Evolutionary conservation across 2,888 invertebrate genomes (phyloP).

Genomic region (Pheosia gnoma): DNA sequence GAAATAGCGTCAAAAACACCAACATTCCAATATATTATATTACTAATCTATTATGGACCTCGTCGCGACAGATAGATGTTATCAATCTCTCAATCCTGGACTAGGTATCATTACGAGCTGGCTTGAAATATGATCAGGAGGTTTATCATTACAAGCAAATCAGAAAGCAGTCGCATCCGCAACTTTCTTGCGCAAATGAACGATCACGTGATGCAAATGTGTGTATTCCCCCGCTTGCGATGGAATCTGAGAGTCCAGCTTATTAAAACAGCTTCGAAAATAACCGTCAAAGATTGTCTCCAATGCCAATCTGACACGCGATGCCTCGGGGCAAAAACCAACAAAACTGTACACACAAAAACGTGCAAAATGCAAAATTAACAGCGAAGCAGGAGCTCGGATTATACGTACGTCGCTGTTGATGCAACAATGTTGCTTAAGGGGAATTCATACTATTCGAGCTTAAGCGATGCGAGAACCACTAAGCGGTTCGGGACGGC

Average conservation of each 20-base stretch:
- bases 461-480: background rate
- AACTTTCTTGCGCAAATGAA: background rate
- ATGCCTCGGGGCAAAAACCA: slow-evolving; percentile 13
- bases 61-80: background rate
- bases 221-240: background rate
- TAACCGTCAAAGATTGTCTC: slow-evolving; percentile 6
- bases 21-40: too few species aligned
- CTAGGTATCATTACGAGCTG: background rate
- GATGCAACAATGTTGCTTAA: slow-evolving; percentile 6
- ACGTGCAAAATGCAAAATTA: slow-evolving; percentile 28
- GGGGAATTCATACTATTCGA: background rate
- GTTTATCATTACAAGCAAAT: slow-evolving; percentile 1
- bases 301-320: slow-evolving; percentile 31
- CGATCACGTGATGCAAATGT: background rate
- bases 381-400: slow-evolving; percentile 16
- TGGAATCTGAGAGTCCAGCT: background rate
- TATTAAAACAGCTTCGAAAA: background rate
- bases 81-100: background rate
- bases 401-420: slow-evolving; percentile 16
- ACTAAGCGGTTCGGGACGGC: background rate
- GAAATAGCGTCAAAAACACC: background rate
- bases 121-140: background rate
- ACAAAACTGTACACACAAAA: slow-evolving; percentile 19
- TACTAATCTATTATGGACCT: too few species aligned
- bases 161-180: background rate